phyloP scores from a whole-genome alignment of 2,113 vertebrate species.

The Phrynosoma platyrhinos region DNA sequence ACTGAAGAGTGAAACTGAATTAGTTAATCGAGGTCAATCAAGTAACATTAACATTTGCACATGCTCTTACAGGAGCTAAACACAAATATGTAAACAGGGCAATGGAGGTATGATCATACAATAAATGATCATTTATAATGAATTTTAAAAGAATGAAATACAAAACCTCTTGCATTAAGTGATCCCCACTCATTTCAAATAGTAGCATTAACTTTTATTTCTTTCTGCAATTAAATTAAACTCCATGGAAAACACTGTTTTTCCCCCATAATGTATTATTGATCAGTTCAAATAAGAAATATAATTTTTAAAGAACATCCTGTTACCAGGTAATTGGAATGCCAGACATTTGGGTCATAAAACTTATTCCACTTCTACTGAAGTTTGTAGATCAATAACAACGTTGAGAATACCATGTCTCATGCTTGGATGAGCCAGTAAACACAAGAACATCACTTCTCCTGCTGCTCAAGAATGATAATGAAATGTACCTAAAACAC shows the following conservation, averaged over 20 bases:
- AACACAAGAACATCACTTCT: not conserved
- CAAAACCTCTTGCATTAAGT: slow-evolving; percentile 5
- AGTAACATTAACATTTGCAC: not conserved
- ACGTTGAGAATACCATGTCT: not conserved
- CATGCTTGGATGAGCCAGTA: not conserved
- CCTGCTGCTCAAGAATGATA: not conserved
- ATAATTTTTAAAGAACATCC: not conserved
- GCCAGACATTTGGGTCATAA: not conserved
- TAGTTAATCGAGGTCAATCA: slow-evolving; percentile 15
- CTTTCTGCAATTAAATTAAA: not conserved
- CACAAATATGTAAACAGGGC: slow-evolving; percentile 18
- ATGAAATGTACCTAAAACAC: not conserved
- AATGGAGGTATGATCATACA: accelerated
- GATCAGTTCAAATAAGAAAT: slow-evolving; percentile 9
- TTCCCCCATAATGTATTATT: not conserved
- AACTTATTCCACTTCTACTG: not conserved
- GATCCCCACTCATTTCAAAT: not conserved
- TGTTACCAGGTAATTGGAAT: not conserved
- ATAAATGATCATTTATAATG: not conserved
- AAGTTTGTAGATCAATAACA: slow-evolving; percentile 6
- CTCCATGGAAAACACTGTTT: not conserved
- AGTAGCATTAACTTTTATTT: not conserved
- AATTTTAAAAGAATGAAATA: not conserved
- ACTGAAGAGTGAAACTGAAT: slow-evolving; percentile 17
- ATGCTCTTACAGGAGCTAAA: not conserved